phyloP scores from a whole-genome alignment of 1,140 invertebrate species.

The Pomphorhynchus laevis region DNA sequence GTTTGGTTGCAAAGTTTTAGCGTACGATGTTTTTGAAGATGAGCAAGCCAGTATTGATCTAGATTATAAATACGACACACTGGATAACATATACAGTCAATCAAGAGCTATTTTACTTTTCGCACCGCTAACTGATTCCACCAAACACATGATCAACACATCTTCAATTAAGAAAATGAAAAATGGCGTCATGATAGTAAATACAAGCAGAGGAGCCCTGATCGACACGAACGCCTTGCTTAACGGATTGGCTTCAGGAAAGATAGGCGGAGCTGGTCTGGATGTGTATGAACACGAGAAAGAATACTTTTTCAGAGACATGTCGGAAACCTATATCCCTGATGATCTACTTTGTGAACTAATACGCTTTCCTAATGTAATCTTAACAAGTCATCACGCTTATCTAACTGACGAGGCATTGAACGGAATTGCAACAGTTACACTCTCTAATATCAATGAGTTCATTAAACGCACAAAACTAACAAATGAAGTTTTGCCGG shows the following conservation, averaged over 20 bases:
- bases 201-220: constrained; percentile 5
- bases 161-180: constrained; percentile 5
- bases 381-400: constrained; percentile 7
- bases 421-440: constrained; percentile 3
- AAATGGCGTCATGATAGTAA: constrained; percentile 1
- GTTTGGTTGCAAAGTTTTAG: constrained; percentile 7
- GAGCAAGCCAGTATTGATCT: not conserved
- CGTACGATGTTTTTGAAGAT: constrained; percentile 6
- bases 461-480: constrained; percentile 1
- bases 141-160: constrained; percentile 3
- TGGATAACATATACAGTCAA: not conserved
- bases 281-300: constrained; percentile 9
- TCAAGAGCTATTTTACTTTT: constrained; percentile 1
- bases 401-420: constrained; percentile 6
- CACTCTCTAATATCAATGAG: constrained; percentile 2
- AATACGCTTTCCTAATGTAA: constrained; percentile 2
- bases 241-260: constrained; percentile 3
- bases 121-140: constrained; percentile 4
- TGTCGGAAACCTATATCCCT: not conserved
- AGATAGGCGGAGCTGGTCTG: constrained; percentile 7
- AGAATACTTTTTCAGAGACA: constrained; percentile 1
- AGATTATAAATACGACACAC: constrained; percentile 1
- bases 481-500: constrained; percentile 2
- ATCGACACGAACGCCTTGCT: constrained; percentile 4
- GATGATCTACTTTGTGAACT: constrained; percentile 2